These are phyloP conservation scores for Aplidium turbinatum DNA, from an alignment of 23 tunicate species.

Conservation along the genomic window DNA sequence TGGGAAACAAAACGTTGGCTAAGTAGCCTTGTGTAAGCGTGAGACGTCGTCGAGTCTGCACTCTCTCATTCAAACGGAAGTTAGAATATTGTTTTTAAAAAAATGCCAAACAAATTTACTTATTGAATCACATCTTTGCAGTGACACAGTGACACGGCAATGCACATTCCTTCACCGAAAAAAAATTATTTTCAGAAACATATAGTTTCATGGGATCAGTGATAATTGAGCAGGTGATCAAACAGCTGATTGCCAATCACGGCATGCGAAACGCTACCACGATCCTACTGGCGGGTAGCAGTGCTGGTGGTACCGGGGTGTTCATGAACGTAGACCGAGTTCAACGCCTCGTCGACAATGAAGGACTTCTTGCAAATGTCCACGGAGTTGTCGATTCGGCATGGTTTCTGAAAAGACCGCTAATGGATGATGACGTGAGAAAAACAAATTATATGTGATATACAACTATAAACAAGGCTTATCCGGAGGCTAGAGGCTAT, in stretches of 20 bases:
- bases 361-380: conserved; percentile 30
- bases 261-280: conserved; percentile 36
- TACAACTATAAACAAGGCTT: too few species aligned
- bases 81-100: too few species aligned
- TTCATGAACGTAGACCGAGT: conserved; percentile 64
- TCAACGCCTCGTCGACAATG: conserved; percentile 20
- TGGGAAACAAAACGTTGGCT: too few species aligned
- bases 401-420: conserved; percentile 48
- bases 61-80: too few species aligned
- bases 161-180: too few species aligned
- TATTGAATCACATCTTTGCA: too few species aligned
- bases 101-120: too few species aligned
- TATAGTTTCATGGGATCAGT: conserved; percentile 62
- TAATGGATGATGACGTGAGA: conserved; percentile 44
- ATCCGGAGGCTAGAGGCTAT: too few species aligned
- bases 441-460: too few species aligned
- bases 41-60: too few species aligned
- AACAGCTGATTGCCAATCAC: conserved; percentile 27
- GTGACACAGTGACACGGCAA: too few species aligned
- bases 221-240: conserved; percentile 47
- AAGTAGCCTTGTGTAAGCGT: too few species aligned
- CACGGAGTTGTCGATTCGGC: conserved; percentile 60
- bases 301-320: conserved; percentile 79
- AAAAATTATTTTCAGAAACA: conserved; percentile 38
- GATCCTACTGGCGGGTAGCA: conserved; percentile 58